Percentiles rank a stretch among this genome's conserved stretches.
phyloP scores from a whole-genome alignment of 1,140 invertebrate species.

The Saccostrea echinata region DNA sequence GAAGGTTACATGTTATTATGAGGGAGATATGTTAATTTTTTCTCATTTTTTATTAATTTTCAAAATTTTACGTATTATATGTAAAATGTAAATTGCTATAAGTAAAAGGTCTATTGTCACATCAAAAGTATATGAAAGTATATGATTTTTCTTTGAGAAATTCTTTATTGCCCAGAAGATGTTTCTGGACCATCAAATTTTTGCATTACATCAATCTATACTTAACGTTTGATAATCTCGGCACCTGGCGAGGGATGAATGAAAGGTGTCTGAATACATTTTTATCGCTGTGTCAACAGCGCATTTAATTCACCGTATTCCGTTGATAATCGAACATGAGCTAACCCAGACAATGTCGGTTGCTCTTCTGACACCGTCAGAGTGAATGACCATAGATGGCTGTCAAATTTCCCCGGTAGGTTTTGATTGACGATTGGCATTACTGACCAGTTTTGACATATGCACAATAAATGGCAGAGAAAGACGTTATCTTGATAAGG shows the following conservation, averaged over 20 bases:
- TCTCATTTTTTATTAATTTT: no score
- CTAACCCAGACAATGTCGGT: not conserved
- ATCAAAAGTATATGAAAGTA: no score
- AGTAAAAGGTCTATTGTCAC: no score
- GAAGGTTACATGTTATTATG: not conserved
- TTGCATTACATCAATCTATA: no score
- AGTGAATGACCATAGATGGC: not conserved
- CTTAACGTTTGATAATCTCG: not conserved
- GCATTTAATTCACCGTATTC: not conserved
- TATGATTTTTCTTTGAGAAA: not conserved
- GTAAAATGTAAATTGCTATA: no score
- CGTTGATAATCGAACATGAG: not conserved
- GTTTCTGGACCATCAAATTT: no score
- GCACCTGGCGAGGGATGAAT: not conserved
- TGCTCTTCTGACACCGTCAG: not conserved
- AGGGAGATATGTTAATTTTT: no score
- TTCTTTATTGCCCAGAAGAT: not conserved
- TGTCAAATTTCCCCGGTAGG: not conserved
- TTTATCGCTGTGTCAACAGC: not conserved
- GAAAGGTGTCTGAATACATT: not conserved
- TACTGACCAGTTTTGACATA: not conserved
- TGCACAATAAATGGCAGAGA: slow-evolving; percentile 32
- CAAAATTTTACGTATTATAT: not conserved
- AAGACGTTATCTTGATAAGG: slow-evolving; percentile 16
- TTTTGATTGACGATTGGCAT: slow-evolving; percentile 11